A percentile compares a stretch with the other conserved stretches of the same genome.
phyloP scores from a whole-genome alignment of 2,888 invertebrate genomes.

The Gymnoscelis rufifasciata region DNA sequence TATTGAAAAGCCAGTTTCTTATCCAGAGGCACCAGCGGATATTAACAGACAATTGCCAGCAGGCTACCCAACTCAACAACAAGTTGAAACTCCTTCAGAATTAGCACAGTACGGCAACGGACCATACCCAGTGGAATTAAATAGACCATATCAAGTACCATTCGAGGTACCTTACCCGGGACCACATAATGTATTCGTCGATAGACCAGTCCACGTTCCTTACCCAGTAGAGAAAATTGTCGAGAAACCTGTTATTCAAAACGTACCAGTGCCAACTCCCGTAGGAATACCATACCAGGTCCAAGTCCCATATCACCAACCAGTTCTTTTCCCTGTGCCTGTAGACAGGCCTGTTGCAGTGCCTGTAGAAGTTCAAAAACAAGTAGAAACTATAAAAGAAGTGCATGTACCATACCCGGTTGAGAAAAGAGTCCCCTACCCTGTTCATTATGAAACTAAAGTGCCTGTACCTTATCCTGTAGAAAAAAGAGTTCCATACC shows the following conservation, averaged over 20 bases:
- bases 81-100: conserved; percentile 76
- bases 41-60: conserved; percentile 67
- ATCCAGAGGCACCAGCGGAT: conserved; percentile 59
- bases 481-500: conserved; percentile 64
- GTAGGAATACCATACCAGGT: conserved; percentile 60
- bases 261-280: conserved; percentile 63
- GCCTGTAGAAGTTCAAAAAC: conserved; percentile 67
- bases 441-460: conserved; percentile 68
- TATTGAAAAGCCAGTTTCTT: conserved; percentile 66
- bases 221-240: conserved; percentile 73
- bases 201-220: conserved; percentile 69
- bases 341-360: conserved; percentile 65
- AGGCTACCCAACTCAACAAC: conserved; percentile 70
- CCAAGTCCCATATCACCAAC: conserved; percentile 56
- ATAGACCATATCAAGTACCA: conserved; percentile 75
- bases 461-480: conserved; percentile 76
- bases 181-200: conserved; percentile 74
- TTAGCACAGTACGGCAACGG: conserved; percentile 77
- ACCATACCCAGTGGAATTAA: conserved; percentile 77
- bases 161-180: conserved; percentile 73
- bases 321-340: conserved; percentile 55
- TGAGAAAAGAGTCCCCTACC: conserved; percentile 63
- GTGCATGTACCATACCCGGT: conserved; percentile 72
- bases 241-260: conserved; percentile 69
- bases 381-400: conserved; percentile 46